These are phyloP conservation scores for Morone saxatilis DNA, from an alignment of 2,113 vertebrate species.

Conservation along the genomic window DNA sequence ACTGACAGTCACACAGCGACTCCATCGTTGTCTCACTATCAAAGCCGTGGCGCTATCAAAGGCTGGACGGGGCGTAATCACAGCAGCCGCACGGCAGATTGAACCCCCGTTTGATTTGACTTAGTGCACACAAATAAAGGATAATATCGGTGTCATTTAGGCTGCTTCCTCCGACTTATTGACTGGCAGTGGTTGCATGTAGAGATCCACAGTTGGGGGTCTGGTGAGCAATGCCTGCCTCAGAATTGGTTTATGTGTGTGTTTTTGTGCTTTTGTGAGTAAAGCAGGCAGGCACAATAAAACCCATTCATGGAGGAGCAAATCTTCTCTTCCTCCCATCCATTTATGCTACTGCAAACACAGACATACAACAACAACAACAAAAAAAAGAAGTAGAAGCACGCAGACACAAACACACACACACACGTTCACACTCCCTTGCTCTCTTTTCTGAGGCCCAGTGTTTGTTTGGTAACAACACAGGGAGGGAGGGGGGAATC, in stretches of 20 bases:
- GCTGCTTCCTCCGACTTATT: conserved; percentile 78
- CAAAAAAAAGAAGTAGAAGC: background rate
- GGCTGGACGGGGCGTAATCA: conserved; percentile 76
- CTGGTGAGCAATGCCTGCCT: conserved; percentile 74
- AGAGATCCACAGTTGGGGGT: conserved; percentile 71
- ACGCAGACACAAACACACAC: conserved; percentile 26
- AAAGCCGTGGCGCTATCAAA: conserved; percentile 78
- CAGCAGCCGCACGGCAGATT: conserved; percentile 74
- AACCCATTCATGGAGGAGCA: conserved; percentile 61
- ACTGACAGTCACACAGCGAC: conserved; percentile 73
- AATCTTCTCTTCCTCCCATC: conserved; percentile 48
- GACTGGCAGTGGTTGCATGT: conserved; percentile 70
- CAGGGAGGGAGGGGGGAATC: conserved; percentile 77
- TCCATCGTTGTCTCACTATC: conserved; percentile 76
- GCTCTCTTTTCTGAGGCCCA: conserved; percentile 63
- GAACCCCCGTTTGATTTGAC: conserved; percentile 81
- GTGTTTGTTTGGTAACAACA: conserved; percentile 92
- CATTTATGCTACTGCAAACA: conserved; percentile 60
- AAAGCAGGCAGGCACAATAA: conserved; percentile 57
- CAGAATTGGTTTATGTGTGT: conserved; percentile 62
- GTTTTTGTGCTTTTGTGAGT: conserved; percentile 46
- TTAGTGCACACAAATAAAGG: conserved; percentile 81
- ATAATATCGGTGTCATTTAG: conserved; percentile 81
- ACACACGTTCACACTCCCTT: conserved; percentile 56
- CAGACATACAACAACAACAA: conserved; percentile 23